Conservation (phyloP, 2,113 vertebrate species). For the Festucalex cinctus region DNA sequence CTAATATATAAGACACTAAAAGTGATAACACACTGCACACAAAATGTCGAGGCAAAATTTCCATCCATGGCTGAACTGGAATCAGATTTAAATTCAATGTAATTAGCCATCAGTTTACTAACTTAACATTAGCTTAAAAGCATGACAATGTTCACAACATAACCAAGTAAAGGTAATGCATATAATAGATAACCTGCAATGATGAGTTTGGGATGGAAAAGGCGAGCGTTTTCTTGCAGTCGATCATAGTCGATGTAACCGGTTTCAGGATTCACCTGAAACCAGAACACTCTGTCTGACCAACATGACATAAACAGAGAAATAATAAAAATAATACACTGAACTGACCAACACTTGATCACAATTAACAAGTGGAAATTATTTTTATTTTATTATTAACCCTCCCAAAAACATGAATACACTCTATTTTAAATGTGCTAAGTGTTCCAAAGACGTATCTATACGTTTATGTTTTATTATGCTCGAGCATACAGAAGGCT, state of each 20-base stretch:
- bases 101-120: neutral
- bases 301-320: neutral
- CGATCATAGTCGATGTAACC: slow-evolving; percentile 90
- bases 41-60: neutral
- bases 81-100: neutral
- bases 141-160: neutral
- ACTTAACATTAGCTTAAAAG: neutral
- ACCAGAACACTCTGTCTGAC: neutral
- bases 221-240: slow-evolving; percentile 84
- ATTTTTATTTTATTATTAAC: too few species aligned
- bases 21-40: neutral
- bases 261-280: slow-evolving; percentile 86
- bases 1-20: neutral
- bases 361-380: too few species aligned
- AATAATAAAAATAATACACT: too few species aligned
- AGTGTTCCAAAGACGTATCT: too few species aligned
- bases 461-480: too few species aligned
- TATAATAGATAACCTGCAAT: slow-evolving; percentile 79
- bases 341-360: neutral
- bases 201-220: slow-evolving; percentile 93
- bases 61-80: neutral
- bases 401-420: too few species aligned
- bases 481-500: too few species aligned
- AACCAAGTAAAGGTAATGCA: neutral
- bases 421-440: too few species aligned